Base-by-base conservation (phyloP, 2,888 invertebrate species). In the Platycnemis pennipes region DNA sequence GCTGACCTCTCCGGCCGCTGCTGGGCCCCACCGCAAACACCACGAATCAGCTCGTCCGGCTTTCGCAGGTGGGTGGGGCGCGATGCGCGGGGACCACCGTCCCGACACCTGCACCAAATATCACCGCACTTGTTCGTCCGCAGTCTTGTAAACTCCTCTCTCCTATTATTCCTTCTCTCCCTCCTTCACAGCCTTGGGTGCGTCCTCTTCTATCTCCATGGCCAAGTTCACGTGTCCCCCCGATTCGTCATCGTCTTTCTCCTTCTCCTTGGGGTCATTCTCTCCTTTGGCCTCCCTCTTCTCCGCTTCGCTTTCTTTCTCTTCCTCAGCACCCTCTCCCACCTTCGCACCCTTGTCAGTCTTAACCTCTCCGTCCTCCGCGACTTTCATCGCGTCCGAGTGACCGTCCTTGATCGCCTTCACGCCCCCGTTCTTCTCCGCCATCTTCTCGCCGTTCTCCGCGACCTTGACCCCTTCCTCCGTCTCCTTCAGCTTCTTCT, bases 161-260 rank as follows among this genome's bases (percentile, higher is more conserved):
- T 11, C 1, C n/a, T n/a, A n/a, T n/a, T n/a, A n/a, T n/a, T 37
- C 77, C 77, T 77, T 77, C 11, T 37, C 77, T 31, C 37, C 77
- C 31, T 77, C 77, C 77, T 77, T 77, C 77, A 77, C 77, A 77
- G 77, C 77, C 77, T 77, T 77, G 8, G 37, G 11, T 37, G 31
- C 77, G 2, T 77, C 37, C 77, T 77, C 77, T 8, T 77, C 77
- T 37, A 77, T 37, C 26, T 77, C 31, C 37, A 77, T 31, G 37
- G 77, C 77, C 77, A 77, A 77, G 77, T 77, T 77, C 37, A 77
- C 77, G 77, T 77, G 77, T 26, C 77, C 77, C 77, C 37, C 77
- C 37, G 13, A 37, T 11, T 37, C 77, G 4, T 77, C 37, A 0
- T 63, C 63, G 63, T 8, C 77, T 37, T 5, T 11, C 31, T 77